A percentile compares a stretch with the other conserved stretches of the same genome.
phyloP scores from a whole-genome alignment of 2,888 invertebrate genomes.

The Limenitis camilla region DNA sequence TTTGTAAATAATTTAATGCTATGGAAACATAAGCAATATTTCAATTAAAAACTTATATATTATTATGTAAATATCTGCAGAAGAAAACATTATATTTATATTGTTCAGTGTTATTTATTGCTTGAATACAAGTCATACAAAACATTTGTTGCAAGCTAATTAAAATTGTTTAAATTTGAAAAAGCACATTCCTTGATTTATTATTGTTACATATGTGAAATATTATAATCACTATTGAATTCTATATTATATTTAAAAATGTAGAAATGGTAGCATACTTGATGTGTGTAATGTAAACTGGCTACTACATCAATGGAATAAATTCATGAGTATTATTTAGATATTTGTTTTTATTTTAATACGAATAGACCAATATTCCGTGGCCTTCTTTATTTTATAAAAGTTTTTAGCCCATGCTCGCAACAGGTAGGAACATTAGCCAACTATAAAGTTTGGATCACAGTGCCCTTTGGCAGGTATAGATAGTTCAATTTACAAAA shows the following conservation, averaged over 20 bases:
- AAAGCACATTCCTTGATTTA: conserved; percentile 31
- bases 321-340: conserved; percentile 15
- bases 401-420: too few species aligned
- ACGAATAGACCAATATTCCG: too few species aligned
- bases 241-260: conserved; percentile 25
- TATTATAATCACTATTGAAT: conserved; percentile 21
- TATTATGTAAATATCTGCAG: conserved; percentile 20
- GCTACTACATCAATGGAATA: conserved; percentile 21
- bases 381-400: too few species aligned
- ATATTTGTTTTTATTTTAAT: conserved; percentile 1
- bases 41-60: conserved; percentile 2
- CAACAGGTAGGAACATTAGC: too few species aligned
- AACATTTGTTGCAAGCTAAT: conserved; percentile 19
- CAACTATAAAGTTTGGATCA: too few species aligned
- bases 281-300: conserved; percentile 17
- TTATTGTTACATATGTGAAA: conserved; percentile 27
- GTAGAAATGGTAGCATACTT: conserved; percentile 25
- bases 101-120: conserved; percentile 18
- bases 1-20: conserved; percentile 27
- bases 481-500: too few species aligned
- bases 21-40: conserved; percentile 1
- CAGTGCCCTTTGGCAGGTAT: too few species aligned
- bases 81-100: conserved; percentile 17
- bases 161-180: conserved; percentile 15
- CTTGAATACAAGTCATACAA: conserved; percentile 7